A percentile compares a stretch with the other conserved stretches of the same genome.
phyloP scores from a whole-genome alignment of 2,797 vertebrate genomes.

The Manis crassicaudata region DNA sequence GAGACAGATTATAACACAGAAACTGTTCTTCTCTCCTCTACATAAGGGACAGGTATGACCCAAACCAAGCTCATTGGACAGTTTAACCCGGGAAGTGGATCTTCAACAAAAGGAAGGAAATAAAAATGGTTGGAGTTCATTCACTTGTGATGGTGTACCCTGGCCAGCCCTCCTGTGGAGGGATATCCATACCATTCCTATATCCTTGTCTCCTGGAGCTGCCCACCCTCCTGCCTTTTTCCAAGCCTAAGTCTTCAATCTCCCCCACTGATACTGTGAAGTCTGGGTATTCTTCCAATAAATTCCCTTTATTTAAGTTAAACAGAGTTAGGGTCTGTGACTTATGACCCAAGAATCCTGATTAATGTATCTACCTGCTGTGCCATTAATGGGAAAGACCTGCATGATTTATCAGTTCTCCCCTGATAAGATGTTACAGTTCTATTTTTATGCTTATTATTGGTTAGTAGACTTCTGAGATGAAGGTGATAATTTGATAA shows the following conservation, averaged over 20 bases:
- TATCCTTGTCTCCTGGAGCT: not conserved
- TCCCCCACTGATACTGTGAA: not conserved
- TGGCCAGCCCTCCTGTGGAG: not conserved
- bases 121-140: not conserved
- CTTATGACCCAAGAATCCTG: not conserved
- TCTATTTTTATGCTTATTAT: not conserved
- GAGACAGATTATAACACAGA: not conserved
- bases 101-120: not conserved
- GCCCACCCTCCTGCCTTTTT: not conserved
- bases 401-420: not conserved
- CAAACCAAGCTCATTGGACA: not conserved
- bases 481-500: not conserved
- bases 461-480: not conserved
- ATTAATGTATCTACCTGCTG: accelerated
- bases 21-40: not conserved
- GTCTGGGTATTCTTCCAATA: not conserved
- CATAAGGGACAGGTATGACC: not conserved
- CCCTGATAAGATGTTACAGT: not conserved
- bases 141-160: not conserved
- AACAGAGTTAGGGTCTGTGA: not conserved
- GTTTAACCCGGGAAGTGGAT: not conserved
- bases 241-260: not conserved
- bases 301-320: not conserved
- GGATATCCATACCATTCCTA: no score
- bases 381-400: not conserved